phyloP scores from a whole-genome alignment of 1,140 invertebrate genomes.

The Pseudoatta argentina region DNA sequence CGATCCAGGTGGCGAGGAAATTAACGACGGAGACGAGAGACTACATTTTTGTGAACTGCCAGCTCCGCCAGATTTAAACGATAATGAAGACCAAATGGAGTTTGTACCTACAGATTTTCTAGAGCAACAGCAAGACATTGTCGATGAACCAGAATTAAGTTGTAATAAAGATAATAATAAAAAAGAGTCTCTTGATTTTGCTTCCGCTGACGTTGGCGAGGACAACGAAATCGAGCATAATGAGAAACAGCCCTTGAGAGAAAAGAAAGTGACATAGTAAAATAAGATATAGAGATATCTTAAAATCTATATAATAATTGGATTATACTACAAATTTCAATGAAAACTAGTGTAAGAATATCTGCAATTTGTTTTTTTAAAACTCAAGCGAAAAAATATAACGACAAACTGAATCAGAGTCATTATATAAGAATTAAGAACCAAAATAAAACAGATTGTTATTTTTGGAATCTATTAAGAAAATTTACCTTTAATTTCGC shows the following conservation, averaged over 20 bases:
- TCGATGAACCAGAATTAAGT: slow-evolving; percentile 81
- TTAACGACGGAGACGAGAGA: slow-evolving; percentile 66
- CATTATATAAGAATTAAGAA: not conserved
- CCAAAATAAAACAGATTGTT: slow-evolving; percentile 41
- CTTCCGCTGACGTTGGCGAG: slow-evolving; percentile 68
- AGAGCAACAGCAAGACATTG: slow-evolving; percentile 84
- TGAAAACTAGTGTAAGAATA: slow-evolving; percentile 19
- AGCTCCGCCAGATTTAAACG: slow-evolving; percentile 79
- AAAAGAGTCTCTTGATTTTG: slow-evolving; percentile 65
- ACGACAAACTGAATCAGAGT: not conserved
- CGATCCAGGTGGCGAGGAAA: slow-evolving; percentile 81
- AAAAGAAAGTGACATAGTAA: slow-evolving; percentile 71
- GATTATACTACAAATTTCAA: not conserved
- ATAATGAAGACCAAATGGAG: slow-evolving; percentile 84
- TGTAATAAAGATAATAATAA: slow-evolving; percentile 74
- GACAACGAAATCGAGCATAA: slow-evolving; percentile 69
- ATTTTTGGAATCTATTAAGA: slow-evolving; percentile 56
- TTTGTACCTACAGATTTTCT: slow-evolving; percentile 85
- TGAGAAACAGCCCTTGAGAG: slow-evolving; percentile 60
- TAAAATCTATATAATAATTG: slow-evolving; percentile 12
- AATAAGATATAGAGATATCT: not conserved
- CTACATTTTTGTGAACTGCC: slow-evolving; percentile 78
- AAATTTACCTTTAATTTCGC: not conserved
- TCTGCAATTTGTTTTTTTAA: not conserved
- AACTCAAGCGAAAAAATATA: not conserved